Conservation (phyloP, 2,113 vertebrate genomes). For the Lanius ludovicianus region DNA sequence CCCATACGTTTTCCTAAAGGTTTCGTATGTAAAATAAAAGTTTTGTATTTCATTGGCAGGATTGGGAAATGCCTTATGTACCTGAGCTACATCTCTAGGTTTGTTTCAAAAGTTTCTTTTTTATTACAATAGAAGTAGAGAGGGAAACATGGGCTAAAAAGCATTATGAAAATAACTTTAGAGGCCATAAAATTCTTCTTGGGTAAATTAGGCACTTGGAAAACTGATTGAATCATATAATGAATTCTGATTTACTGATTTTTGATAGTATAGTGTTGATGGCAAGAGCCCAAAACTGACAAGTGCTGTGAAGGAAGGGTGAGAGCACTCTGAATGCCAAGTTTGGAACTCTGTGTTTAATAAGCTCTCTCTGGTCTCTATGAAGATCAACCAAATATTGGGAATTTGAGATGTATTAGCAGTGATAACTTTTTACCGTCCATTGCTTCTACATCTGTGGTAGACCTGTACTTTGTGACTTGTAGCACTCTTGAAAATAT, state of each 20-base stretch:
- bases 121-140: background rate
- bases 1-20: background rate
- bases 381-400: slow-evolving; percentile 22
- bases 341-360: slow-evolving; percentile 56
- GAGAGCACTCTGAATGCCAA: slow-evolving; percentile 58
- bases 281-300: slow-evolving; percentile 60
- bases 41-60: background rate
- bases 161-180: slow-evolving; percentile 35
- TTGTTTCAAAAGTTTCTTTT: background rate
- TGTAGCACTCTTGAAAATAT: background rate
- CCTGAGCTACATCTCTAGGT: background rate
- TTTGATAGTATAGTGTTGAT: slow-evolving; percentile 50
- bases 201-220: slow-evolving; percentile 57
- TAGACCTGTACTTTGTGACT: background rate
- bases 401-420: background rate
- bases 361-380: slow-evolving; percentile 22
- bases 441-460: background rate
- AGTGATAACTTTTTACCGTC: background rate
- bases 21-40: slow-evolving; percentile 10
- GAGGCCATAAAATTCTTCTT: slow-evolving; percentile 26
- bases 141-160: background rate
- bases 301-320: slow-evolving; percentile 62
- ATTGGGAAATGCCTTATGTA: background rate
- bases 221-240: slow-evolving; percentile 58
- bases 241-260: slow-evolving; percentile 65